These are phyloP conservation scores for Gila orcuttii DNA, from an alignment of 2,113 vertebrate species.

Conservation along the genomic window DNA sequence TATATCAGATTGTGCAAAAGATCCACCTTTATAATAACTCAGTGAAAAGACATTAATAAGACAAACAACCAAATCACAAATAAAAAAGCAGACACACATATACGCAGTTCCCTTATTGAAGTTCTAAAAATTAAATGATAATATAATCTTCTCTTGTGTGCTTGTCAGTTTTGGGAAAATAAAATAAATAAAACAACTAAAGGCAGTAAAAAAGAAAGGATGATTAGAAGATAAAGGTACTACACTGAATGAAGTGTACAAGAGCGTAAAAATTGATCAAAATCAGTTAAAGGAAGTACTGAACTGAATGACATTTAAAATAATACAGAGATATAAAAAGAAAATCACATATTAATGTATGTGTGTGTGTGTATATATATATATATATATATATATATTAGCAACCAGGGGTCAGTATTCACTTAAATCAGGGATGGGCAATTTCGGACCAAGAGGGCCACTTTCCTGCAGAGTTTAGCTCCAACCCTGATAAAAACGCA, in stretches of 20 bases:
- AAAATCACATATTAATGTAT: neutral
- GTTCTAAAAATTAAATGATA: neutral
- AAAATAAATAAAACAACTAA: neutral
- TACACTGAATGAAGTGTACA: neutral
- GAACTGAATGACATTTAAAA: conserved; percentile 12
- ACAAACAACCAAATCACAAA: conserved; percentile 2
- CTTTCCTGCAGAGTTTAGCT: too few species aligned
- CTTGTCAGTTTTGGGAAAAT: conserved; percentile 22
- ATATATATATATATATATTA: neutral
- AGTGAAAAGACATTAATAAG: conserved; percentile 34
- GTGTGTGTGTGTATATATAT: neutral
- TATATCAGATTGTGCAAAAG: conserved; percentile 31
- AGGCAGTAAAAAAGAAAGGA: neutral
- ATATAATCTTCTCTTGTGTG: neutral
- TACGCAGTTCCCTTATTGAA: neutral
- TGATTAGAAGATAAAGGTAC: neutral
- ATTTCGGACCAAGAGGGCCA: too few species aligned
- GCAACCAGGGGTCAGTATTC: neutral
- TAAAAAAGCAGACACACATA: conserved; percentile 4
- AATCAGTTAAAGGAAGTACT: neutral
- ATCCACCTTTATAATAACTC: conserved; percentile 28
- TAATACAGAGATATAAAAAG: neutral
- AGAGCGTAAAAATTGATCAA: neutral
- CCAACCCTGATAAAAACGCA: too few species aligned
- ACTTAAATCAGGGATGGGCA: too few species aligned